Evolutionary conservation across 1,140 invertebrate species (phyloP).

Genomic region (Branchinecta lindahli): DNA sequence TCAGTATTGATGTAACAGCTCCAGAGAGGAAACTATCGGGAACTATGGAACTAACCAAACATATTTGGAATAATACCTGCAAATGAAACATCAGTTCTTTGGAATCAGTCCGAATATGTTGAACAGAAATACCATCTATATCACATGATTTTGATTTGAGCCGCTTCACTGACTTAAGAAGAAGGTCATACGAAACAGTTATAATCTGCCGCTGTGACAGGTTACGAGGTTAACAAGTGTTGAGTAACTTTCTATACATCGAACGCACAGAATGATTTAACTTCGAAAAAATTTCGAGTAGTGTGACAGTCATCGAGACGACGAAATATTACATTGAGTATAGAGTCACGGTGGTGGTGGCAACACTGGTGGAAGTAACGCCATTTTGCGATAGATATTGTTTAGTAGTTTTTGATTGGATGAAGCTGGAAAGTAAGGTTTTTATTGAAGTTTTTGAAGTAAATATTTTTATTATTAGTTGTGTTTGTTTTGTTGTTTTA

Average conservation of each 20-base stretch:
- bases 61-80: constrained; percentile 4
- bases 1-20: constrained; percentile 1
- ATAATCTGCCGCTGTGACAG: not conserved
- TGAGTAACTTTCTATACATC: not conserved
- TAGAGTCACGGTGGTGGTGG: too few relatives aligned
- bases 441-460: too few relatives aligned
- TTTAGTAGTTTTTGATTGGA: too few relatives aligned
- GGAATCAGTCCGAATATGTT: not conserved
- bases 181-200: not conserved
- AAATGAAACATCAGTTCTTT: constrained; percentile 6
- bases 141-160: constrained; percentile 2
- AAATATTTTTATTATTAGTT: too few relatives aligned
- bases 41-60: not conserved
- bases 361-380: too few relatives aligned
- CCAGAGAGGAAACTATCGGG: constrained; percentile 3
- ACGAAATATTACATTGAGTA: not conserved
- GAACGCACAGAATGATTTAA: constrained; percentile 1
- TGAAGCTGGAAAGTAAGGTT: too few relatives aligned
- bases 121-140: constrained; percentile 7
- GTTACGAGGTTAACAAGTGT: not conserved
- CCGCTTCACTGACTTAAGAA: not conserved
- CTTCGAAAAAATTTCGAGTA: constrained; percentile 3
- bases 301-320: not conserved
- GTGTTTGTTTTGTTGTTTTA: too few relatives aligned
- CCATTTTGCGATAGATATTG: too few relatives aligned